Evolutionary conservation across 2,888 invertebrate genomes (phyloP), one percentile per base, ranked within the genome.

Genomic region (Agrochola circellaris): DNA sequence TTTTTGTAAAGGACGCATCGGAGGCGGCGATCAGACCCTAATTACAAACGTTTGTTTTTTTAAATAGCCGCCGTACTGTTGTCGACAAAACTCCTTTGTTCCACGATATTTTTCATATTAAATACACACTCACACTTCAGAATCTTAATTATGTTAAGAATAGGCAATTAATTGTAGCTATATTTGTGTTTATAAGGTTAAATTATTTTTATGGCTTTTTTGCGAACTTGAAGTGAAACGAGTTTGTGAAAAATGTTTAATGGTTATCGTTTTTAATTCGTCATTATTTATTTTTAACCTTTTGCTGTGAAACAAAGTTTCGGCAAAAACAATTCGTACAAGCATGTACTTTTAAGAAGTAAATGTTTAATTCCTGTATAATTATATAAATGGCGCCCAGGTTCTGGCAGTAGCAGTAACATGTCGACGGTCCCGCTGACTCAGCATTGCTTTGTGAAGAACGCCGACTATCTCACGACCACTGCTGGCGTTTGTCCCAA

Each of bases 1-100:
- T 94, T 94, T 83, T 94, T 94, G 87, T 89, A 86, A 85, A 85
- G 85, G 88, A 87, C 89, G 60, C 79, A 54, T 69, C 72, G 64
- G 67, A 87, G 92, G 92, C 90, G 91, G 92, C 91, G 91, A 87
- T 79, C 83, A 90, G 90, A 90, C 92, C 92, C 93, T 95, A 95
- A 96, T 96, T 95, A 96, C 90, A 90, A 92, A 89, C 94, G 95
- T 96, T 96, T 95, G 96, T 96, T 95, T 96, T 30, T 96, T 95
- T 92, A 94, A 95, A 95, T 93, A 91, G 94, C 95, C 94, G 95
- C 93, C 85, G 92, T 93, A 92, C 92, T 92, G 89, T 90, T 92
- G 88, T 83, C 83, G 88, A 89, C 89, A 90, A 84, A 92, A 88
- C 72, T 79, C 66, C 76, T 77, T 86, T 69, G 61, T 72, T 64